Percentiles rank a stretch among this genome's conserved stretches.
Conservation (phyloP, 2,797 vertebrate species). For the Macropus fuliginosus region DNA sequence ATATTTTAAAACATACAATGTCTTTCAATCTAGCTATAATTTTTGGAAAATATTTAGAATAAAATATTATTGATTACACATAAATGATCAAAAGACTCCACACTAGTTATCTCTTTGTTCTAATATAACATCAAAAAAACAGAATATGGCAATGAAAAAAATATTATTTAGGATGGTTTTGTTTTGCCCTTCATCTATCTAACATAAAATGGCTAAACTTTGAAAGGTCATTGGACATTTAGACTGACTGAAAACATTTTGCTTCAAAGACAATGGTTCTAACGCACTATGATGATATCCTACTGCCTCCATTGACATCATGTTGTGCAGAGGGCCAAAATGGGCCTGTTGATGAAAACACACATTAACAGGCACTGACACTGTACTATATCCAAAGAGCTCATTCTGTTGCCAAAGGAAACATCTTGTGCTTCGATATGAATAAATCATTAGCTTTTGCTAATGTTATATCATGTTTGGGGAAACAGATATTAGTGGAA, state of each 20-base stretch:
- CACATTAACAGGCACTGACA: neutral
- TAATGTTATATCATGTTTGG: neutral
- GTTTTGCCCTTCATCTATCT: neutral
- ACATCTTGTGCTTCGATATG: neutral
- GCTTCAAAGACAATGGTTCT: neutral
- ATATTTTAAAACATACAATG: neutral
- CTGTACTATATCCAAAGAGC: slow-evolving; percentile 4
- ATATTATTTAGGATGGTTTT: neutral
- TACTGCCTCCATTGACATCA: neutral
- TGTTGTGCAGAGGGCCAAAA: neutral
- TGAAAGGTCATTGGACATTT: neutral
- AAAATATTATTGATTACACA: neutral
- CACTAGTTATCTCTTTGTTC: neutral
- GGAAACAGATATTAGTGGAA: slow-evolving; percentile 4
- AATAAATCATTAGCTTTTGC: slow-evolving; percentile 42
- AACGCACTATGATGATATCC: neutral
- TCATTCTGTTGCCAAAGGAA: slow-evolving; percentile 23
- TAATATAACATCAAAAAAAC: neutral
- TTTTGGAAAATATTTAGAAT: neutral
- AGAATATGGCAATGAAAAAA: neutral
- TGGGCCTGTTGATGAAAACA: neutral
- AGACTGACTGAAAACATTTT: neutral
- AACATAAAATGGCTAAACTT: neutral
- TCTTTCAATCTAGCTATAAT: neutral
- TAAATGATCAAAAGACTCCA: neutral